Percentiles rank a stretch among this genome's conserved stretches.
Evolutionary conservation across 2,113 vertebrate genomes (phyloP).

Genomic region (Pygoscelis adeliae): DNA sequence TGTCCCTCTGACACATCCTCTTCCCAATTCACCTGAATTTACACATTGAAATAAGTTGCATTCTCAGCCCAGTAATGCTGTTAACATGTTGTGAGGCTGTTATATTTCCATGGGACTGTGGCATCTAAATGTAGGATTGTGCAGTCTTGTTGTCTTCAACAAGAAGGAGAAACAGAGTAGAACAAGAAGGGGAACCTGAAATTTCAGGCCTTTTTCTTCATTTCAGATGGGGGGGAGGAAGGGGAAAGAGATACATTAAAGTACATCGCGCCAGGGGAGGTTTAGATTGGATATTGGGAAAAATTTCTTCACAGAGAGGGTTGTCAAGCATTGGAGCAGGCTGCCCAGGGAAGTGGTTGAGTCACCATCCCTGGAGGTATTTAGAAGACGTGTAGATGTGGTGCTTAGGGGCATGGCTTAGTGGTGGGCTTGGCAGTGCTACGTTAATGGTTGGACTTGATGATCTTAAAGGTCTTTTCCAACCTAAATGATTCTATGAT

Average conservation of each 20-base stretch:
- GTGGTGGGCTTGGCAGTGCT: background rate
- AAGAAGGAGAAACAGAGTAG: background rate
- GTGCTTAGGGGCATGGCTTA: background rate
- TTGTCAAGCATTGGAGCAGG: background rate
- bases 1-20: background rate
- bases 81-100: background rate
- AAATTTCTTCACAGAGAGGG: background rate
- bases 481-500: background rate
- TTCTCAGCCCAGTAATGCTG: background rate
- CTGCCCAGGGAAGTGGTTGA: too few species aligned
- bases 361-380: background rate
- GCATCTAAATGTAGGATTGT: background rate
- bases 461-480: background rate
- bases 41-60: background rate
- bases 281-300: background rate
- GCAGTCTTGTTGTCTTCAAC: background rate
- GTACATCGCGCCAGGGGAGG: background rate
- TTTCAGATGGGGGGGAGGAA: background rate
- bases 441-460: background rate
- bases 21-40: background rate
- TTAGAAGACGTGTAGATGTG: background rate
- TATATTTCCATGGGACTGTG: background rate
- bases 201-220: background rate
- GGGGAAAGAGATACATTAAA: background rate
- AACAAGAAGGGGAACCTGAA: background rate